Evolutionary conservation across 2,113 vertebrate species (phyloP), one percentile per base, ranked within the genome.

Genomic region (Galeopterus variegatus): DNA sequence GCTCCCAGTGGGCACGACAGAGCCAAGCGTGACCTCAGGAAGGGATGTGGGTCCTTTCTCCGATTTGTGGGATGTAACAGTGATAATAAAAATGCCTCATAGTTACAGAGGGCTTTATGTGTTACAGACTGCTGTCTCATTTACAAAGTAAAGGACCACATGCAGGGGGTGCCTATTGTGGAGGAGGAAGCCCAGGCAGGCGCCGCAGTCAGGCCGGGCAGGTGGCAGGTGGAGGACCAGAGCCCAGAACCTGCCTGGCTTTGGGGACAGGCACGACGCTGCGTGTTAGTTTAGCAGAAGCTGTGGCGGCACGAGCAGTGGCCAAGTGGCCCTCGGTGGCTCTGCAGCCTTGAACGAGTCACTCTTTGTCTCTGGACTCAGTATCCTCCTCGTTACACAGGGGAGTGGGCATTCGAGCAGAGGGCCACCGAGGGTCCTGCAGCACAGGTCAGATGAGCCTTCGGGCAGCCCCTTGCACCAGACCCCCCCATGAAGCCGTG

Each of bases 131-230:
- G 54, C 58, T 36, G 52, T 48, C 3, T n/a, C 31, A 6, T 1
- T 3, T 0, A 4, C 60, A 58, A 82, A 65, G 52, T 12, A 15
- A 84, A 17, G 5, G 48, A 0, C 48, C 4, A 4, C 1, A 26
- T 2, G 33, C 9, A 5, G 17, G 0, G 1, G 36, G 2, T 1
- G 17, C 28, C 8, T 33, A n/a, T 8, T 11, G 60, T 6, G 2
- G 48, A 10, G 0, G 28, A 64, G 60, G 62, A 36, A 54, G 31
- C 28, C 8, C 54, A 89, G 67, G 56, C 6, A 10, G 28, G 28
- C 1, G 3, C 1, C 1, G 54, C 19, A 17, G 13, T 8, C 2
- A 2, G 18, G 18, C 33, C 21, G 3, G 33, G 9, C 41, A 41
- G 41, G 41, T 41, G 41, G 36, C 36, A 14, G 11, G 58, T 19